phyloP scores from a whole-genome alignment of 2,888 invertebrate genomes.

The Euclidia mi region DNA sequence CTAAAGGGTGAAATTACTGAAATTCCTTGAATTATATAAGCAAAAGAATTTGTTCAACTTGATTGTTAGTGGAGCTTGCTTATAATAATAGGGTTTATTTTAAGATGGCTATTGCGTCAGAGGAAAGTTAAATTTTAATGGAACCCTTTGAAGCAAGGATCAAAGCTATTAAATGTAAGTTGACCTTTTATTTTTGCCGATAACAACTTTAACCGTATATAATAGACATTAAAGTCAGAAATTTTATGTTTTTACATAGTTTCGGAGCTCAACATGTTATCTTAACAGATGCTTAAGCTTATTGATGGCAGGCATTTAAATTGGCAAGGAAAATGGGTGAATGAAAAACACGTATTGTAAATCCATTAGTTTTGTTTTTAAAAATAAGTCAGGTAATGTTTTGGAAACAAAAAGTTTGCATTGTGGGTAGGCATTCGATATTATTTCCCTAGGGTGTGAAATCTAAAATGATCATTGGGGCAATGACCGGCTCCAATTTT shows the following conservation, averaged over 20 bases:
- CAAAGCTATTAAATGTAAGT: constrained; percentile 23
- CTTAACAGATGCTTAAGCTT: neutral
- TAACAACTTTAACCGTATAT: constrained; percentile 18
- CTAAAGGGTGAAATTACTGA: constrained; percentile 15
- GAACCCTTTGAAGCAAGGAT: constrained; percentile 31
- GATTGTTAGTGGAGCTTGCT: constrained; percentile 11
- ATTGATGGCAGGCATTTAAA: no score
- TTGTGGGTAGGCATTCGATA: constrained; percentile 4
- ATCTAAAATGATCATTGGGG: constrained; percentile 9
- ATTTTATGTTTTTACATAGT: neutral
- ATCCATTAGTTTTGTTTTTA: neutral
- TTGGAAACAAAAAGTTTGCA: constrained; percentile 1
- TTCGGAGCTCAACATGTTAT: neutral
- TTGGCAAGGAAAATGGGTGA: no score
- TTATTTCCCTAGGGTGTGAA: constrained; percentile 17
- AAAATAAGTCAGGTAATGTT: neutral
- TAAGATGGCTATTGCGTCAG: constrained; percentile 27
- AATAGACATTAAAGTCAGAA: neutral
- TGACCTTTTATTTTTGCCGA: constrained; percentile 26
- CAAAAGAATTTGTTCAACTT: constrained; percentile 24
- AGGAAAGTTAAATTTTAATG: constrained; percentile 34
- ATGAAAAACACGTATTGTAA: no score
- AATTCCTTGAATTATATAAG: constrained; percentile 19
- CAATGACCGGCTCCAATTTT: neutral
- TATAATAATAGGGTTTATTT: constrained; percentile 24